Base-by-base conservation (phyloP, 2,797 vertebrate genomes). In the Danio choprae region DNA sequence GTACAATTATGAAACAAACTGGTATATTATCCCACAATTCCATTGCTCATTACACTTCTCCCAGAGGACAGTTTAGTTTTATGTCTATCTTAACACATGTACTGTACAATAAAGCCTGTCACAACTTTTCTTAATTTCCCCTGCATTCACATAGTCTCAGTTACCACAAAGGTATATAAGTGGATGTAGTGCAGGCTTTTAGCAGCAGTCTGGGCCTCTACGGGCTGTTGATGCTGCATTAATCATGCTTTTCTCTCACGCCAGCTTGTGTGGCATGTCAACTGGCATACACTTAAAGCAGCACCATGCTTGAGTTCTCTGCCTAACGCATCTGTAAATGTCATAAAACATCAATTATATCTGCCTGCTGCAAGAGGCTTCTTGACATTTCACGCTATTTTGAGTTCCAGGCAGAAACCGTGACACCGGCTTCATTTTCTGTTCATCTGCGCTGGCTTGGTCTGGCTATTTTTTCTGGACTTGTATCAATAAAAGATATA, bases 261-360 rank as follows among this genome's bases (percentile, higher is more conserved):
- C 60, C 74, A 71, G 82, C 79, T 71, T 65, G 18, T 64, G 77
- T 53, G 65, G 64, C 67, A 36, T 65, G 40, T 48, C 77, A 79
- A 81, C 80, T 81, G 43, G 67, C 59, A 76, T 81, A 83, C 55
- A 69, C 80, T 77, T 77, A 82, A 79, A 83, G 78, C 74, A 60
- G 53, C 46, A 77, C 44, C 36, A 81, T 70, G 77, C 74, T 74
- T 78, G 78, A 78, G 67, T 83, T 86, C 76, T 77, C 77, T 79
- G 53, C 84, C 68, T 74, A 76, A 72, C 62, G 51, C 69, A 82
- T 87, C 84, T 84, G 83, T 84, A 84, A 86, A 85, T 86, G 85
- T 88, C 81, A 87, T 87, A 85, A 87, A 86, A 86, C 83, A 86
- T 87, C 62, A 83, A 86, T 86, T 86, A 85, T 86, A 77, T 79